phyloP scores from a whole-genome alignment of 2,888 invertebrate genomes.

The Asteroscopus sphinx region DNA sequence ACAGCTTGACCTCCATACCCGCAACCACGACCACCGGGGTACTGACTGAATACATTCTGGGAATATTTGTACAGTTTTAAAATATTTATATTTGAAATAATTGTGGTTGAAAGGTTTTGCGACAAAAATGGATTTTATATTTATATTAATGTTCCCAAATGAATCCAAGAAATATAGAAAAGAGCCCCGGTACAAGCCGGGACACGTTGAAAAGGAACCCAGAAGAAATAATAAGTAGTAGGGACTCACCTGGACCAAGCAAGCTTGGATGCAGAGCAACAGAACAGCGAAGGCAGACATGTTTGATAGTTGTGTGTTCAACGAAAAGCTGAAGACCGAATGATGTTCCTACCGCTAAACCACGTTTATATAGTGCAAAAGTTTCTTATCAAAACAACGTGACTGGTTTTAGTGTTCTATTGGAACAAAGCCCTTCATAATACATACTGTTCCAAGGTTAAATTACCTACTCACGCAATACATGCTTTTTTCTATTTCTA shows the following conservation, averaged over 20 bases:
- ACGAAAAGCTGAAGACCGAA: slow-evolving; percentile 24
- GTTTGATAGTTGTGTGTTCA: slow-evolving; percentile 39
- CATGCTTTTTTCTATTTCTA: slow-evolving; percentile 1
- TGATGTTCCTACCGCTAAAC: slow-evolving; percentile 3
- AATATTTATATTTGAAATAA: too few species aligned
- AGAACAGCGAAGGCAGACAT: slow-evolving; percentile 64
- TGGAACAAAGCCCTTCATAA: slow-evolving; percentile 1
- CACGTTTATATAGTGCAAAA: slow-evolving; percentile 5
- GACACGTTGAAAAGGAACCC: not conserved
- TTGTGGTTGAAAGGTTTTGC: too few species aligned
- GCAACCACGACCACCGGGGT: too few species aligned
- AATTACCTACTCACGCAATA: not conserved
- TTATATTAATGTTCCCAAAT: too few species aligned
- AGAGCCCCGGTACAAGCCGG: too few species aligned
- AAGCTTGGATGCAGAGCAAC: slow-evolving; percentile 6
- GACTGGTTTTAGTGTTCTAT: not conserved
- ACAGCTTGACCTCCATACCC: too few species aligned
- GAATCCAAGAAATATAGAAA: too few species aligned
- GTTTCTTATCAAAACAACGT: slow-evolving; percentile 1
- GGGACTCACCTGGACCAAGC: slow-evolving; percentile 62
- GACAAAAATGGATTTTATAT: too few species aligned
- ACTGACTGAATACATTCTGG: too few species aligned
- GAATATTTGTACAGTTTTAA: too few species aligned
- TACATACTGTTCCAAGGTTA: slow-evolving; percentile 2
- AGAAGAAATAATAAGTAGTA: not conserved